phyloP scores from a whole-genome alignment of 2,113 vertebrate species.

The Toxotes jaculatrix region DNA sequence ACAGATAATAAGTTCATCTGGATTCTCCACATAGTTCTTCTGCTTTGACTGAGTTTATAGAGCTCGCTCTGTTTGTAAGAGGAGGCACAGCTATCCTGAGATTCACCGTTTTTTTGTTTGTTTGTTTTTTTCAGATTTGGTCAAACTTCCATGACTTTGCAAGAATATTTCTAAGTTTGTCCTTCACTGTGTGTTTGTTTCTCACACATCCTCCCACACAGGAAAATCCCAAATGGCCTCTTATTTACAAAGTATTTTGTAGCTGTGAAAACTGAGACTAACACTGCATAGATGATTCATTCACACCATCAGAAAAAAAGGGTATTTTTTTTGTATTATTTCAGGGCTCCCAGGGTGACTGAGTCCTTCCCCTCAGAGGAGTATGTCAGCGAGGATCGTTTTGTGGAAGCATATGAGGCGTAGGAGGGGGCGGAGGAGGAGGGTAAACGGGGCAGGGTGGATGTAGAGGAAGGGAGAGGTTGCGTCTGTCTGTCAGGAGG shows the following conservation, averaged over 20 bases:
- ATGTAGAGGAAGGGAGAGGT: constrained; percentile 86
- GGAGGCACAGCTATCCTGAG: constrained; percentile 76
- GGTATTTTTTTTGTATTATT: constrained; percentile 50
- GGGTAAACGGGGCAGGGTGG: constrained; percentile 86
- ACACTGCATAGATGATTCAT: constrained; percentile 78
- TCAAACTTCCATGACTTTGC: constrained; percentile 40
- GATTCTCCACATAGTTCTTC: constrained; percentile 47
- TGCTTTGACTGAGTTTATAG: constrained; percentile 40
- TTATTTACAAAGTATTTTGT: constrained; percentile 63
- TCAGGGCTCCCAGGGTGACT: constrained; percentile 59
- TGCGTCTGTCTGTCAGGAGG: constrained; percentile 88
- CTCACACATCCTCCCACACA: constrained; percentile 50
- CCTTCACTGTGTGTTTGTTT: constrained; percentile 38
- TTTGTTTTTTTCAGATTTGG: constrained; percentile 27
- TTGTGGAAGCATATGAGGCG: constrained; percentile 66
- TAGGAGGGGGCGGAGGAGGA: constrained; percentile 85
- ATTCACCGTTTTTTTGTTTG: constrained; percentile 28
- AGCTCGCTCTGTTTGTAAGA: constrained; percentile 54
- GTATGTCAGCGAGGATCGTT: constrained; percentile 71
- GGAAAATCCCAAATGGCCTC: constrained; percentile 57
- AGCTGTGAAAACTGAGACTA: constrained; percentile 69
- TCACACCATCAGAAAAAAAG: constrained; percentile 54
- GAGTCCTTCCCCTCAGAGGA: constrained; percentile 71
- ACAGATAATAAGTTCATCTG: constrained; percentile 53
- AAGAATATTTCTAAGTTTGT: constrained; percentile 45